Evolutionary conservation across 2,113 vertebrate species (phyloP).

Genomic region (Leucopsar rothschildi): DNA sequence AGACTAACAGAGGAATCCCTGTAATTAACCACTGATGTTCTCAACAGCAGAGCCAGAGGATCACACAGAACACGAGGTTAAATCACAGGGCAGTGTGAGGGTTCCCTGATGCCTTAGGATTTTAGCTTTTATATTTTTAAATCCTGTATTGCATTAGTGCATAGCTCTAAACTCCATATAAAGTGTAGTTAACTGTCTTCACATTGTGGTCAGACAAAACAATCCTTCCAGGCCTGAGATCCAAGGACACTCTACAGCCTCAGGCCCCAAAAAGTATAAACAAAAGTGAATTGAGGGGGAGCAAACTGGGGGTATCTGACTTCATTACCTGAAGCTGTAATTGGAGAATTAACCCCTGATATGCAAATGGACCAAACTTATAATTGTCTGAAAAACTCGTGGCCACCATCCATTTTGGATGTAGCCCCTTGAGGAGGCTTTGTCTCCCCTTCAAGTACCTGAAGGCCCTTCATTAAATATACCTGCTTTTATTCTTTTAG

Average conservation of each 20-base stretch:
- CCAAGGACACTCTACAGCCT: not conserved
- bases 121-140: not conserved
- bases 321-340: not conserved
- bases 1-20: accelerated
- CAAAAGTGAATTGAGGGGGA: not conserved
- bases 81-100: accelerated
- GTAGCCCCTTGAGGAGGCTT: not conserved
- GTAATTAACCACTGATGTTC: not conserved
- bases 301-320: accelerated
- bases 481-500: not conserved
- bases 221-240: no score
- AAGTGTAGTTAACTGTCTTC: not conserved
- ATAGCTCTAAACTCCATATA: accelerated
- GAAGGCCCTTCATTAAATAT: not conserved
- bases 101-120: not conserved
- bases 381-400: accelerated
- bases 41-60: not conserved
- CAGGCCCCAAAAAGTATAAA: accelerated
- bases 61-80: accelerated
- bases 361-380: not conserved
- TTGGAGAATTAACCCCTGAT: not conserved
- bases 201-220: not conserved
- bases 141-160: not conserved
- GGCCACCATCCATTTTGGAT: accelerated
- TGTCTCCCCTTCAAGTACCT: no score